Evolutionary conservation across 2,113 vertebrate species (phyloP), one percentile per base, ranked within the genome.

Genomic region (Acrocephalus arundinaceus): DNA sequence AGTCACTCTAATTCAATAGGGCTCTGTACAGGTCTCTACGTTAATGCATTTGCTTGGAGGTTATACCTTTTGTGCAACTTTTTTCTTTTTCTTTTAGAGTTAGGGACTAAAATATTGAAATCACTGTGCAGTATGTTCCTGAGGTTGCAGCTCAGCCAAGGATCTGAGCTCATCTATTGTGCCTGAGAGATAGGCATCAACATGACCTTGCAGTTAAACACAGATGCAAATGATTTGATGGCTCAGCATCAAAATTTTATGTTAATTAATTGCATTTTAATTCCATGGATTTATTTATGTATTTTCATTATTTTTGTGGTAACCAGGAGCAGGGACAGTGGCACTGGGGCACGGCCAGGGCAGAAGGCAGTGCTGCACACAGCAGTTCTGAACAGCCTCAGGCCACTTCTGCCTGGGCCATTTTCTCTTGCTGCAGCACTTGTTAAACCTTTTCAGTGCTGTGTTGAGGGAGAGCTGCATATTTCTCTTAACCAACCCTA

Each of bases 401-500:
- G 92, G 87, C 94, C 97, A 86, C 93, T 77, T 94, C 97, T 97
- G 75, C 39, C 41, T 81, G 70, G 71, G 89, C 87, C 89, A 75
- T 91, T 97, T 97, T 94, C 96, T 94, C 78, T 89, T 94, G 92
- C 90, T 92, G 88, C 91, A 93, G 91, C 97, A 95, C 97, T 98
- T 98, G 97, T 98, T 98, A 98, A 98, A 98, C 97, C 96, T 97
- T 97, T 93, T 94, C 96, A 97, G 96, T 87, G 95, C 95, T 82
- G 37, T 91, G 86, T 97, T 97, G 97, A 97, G 88, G 94, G 93
- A 98, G 96, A 97, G 85, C 96, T 94, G 96, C 97, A 97, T 98
- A 97, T 97, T 97, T 97, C 97, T 97, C 92, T 97, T 97, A 98
- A 98, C 97, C 97, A 93, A 94, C 92, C 74, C 94, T 98, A 98